Evolutionary conservation across 2,113 vertebrate species (phyloP).

Genomic region (Osmerus eperlanus): DNA sequence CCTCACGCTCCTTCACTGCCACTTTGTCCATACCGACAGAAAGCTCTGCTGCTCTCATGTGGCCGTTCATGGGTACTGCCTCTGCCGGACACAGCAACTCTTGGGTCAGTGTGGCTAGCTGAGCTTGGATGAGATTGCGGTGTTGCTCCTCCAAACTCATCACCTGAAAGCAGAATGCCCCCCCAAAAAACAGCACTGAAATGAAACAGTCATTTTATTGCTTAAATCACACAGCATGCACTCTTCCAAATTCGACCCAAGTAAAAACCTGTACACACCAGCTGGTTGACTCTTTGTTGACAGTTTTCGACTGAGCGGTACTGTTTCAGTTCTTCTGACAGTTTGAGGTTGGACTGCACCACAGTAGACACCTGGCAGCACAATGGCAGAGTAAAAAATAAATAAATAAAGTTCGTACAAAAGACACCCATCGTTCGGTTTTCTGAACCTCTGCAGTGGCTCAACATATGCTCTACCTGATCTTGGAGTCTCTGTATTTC

Average conservation of each 20-base stretch:
- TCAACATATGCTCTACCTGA: conserved; percentile 27
- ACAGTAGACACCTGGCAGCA: conserved; percentile 34
- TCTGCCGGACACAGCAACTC: conserved; percentile 34
- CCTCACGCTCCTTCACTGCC: conserved; percentile 17
- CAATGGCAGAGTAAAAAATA: neutral
- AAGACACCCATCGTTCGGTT: too few relatives aligned
- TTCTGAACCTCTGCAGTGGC: too few relatives aligned
- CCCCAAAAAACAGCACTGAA: neutral
- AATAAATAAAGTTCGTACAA: neutral
- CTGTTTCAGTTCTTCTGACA: conserved; percentile 54
- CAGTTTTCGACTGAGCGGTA: conserved; percentile 42
- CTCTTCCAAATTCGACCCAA: neutral
- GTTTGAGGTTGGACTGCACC: conserved; percentile 44
- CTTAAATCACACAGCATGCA: neutral
- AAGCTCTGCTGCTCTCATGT: conserved; percentile 27
- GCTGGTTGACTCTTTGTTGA: conserved; percentile 46
- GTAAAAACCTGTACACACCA: conserved; percentile 39
- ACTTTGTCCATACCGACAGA: conserved; percentile 16
- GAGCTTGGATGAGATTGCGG: conserved; percentile 50
- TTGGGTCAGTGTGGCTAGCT: conserved; percentile 49
- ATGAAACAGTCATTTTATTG: neutral
- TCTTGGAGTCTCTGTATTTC: conserved; percentile 49
- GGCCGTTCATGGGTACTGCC: conserved; percentile 24
- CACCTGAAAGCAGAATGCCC: conserved; percentile 35
- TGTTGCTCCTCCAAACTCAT: conserved; percentile 54